Base-by-base conservation (phyloP, 35 echinoderm and acorn worm species). In the Antedon bifida region DNA sequence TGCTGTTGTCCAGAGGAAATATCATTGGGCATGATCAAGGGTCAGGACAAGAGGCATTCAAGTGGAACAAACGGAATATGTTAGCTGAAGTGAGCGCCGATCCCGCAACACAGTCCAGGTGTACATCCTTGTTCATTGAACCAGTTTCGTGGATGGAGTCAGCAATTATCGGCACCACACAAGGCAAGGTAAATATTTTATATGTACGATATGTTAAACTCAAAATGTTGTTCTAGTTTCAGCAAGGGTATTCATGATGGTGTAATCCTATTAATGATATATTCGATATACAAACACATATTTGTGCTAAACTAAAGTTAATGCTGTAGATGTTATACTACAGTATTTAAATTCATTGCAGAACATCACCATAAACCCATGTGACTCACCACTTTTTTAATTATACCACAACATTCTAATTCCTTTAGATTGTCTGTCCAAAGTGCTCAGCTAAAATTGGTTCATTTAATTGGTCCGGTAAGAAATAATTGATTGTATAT, bases 381-480 rank as follows among this genome's bases (percentile, higher is more conserved):
- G n/a, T n/a, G n/a, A n/a, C n/a, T n/a, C n/a, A n/a, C n/a, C n/a
- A n/a, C n/a, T n/a, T n/a, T n/a, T n/a, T n/a, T n/a, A n/a, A n/a
- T n/a, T n/a, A n/a, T n/a, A n/a, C n/a, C n/a, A n/a, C n/a, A n/a
- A n/a, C n/a, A n/a, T n/a, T n/a, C n/a, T 79, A 76, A 34, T 4
- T 83, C 75, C 78, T 33, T 35, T 46, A 95, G 92, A 73, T 95
- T n/a, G 33, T 39, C 0, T 95, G 92, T 81, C 92, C 92, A 85
- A 95, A 95, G 36, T 95, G 92, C 46, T 84, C 33, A 79, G 82
- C 88, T 12, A 76, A 88, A 84, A 64, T 95, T 79, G 92, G 92
- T 0, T 90, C 84, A 32, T 95, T 95, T 39, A 85, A 95, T 39
- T 95, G 92, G 92, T 82, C 88, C 84, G 92, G 92, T 95, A 82